A percentile compares a stretch with the other conserved stretches of the same genome.
Conservation (phyloP, 2,113 vertebrate species). For the Talpa occidentalis region DNA sequence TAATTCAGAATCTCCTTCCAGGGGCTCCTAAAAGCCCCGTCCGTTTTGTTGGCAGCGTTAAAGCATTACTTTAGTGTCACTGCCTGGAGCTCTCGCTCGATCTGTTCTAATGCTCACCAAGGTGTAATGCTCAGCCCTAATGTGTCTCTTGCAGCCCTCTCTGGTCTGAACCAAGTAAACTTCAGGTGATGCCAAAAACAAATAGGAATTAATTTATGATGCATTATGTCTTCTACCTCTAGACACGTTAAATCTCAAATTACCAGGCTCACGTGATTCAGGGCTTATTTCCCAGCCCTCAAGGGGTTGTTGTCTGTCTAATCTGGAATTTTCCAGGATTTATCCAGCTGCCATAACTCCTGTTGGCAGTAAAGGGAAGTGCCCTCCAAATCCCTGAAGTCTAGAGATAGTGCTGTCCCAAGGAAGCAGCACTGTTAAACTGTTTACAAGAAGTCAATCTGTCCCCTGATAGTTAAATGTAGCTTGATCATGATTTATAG, state of each 20-base stretch:
- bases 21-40: slow-evolving; percentile 52
- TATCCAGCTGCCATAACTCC: neutral
- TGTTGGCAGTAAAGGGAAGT: neutral
- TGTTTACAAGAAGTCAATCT: neutral
- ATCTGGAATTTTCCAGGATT: slow-evolving; percentile 14
- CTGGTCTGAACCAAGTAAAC: slow-evolving; percentile 50
- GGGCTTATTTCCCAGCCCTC: slow-evolving; percentile 49
- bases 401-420: neutral
- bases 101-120: neutral
- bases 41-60: slow-evolving; percentile 52
- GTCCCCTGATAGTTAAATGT: neutral
- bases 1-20: slow-evolving; percentile 65
- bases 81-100: slow-evolving; percentile 31
- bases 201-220: slow-evolving; percentile 62
- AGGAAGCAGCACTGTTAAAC: slow-evolving; percentile 9
- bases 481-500: slow-evolving; percentile 6
- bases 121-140: neutral
- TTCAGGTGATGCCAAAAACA: slow-evolving; percentile 63
- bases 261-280: slow-evolving; percentile 21
- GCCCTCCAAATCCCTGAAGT: slow-evolving; percentile 13
- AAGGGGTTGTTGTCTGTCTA: neutral
- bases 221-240: neutral
- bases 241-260: slow-evolving; percentile 59
- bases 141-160: slow-evolving; percentile 26
- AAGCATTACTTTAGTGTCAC: neutral